These are phyloP conservation scores for Leuctra nigra DNA, from an alignment of 2,888 invertebrate species.

Conservation along the genomic window DNA sequence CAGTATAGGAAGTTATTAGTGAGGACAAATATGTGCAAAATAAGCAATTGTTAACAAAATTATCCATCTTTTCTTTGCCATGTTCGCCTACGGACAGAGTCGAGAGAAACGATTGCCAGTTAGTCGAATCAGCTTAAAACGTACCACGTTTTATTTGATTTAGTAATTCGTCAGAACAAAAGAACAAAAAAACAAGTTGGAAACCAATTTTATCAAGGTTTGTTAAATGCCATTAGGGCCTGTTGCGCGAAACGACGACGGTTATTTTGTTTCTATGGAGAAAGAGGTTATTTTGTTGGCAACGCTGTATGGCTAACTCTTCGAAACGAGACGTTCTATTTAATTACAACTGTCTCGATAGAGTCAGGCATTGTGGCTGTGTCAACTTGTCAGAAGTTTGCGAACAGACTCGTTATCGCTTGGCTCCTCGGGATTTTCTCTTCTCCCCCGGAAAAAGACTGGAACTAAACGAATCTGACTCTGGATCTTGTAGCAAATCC, in stretches of 20 bases:
- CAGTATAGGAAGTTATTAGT: too few relatives aligned
- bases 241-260: background rate
- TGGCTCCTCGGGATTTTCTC: background rate
- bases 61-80: constrained; percentile 1
- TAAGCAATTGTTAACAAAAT: constrained; percentile 7
- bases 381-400: constrained; percentile 15
- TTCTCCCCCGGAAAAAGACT: too few relatives aligned
- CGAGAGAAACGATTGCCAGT: background rate
- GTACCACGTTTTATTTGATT: background rate
- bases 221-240: constrained; percentile 5
- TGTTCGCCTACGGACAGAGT: background rate
- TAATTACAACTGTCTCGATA: constrained; percentile 15
- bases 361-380: constrained; percentile 3
- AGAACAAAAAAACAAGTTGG: background rate
- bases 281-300: constrained; percentile 5
- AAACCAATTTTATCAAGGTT: background rate
- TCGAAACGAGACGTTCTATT: constrained; percentile 13
- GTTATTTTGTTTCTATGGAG: background rate
- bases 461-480: too few relatives aligned
- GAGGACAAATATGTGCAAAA: too few relatives aligned
- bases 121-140: constrained; percentile 9
- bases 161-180: background rate
- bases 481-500: too few relatives aligned
- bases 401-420: background rate
- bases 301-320: constrained; percentile 1